Evolutionary conservation across 2,113 vertebrate species (phyloP).

Genomic region (Hippopotamus amphibius): DNA sequence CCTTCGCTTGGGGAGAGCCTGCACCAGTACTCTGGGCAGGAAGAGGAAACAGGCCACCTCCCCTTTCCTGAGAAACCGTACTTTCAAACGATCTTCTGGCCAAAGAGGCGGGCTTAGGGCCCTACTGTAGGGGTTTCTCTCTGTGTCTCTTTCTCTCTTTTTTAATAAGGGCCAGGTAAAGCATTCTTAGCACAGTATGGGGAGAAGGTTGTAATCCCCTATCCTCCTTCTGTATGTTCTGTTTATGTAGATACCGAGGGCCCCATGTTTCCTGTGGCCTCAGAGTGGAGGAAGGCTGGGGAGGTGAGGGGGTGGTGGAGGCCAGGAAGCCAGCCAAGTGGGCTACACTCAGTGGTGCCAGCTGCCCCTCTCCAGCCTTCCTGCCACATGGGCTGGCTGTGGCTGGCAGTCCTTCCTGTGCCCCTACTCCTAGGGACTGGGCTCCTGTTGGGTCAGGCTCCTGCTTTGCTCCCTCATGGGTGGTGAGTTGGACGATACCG

Average conservation of each 20-base stretch:
- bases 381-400: background rate
- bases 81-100: constrained; percentile 81
- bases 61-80: constrained; percentile 82
- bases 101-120: constrained; percentile 77
- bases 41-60: constrained; percentile 77
- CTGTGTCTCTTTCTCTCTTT: background rate
- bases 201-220: background rate
- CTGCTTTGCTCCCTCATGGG: background rate
- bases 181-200: background rate
- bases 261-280: background rate
- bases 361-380: background rate
- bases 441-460: background rate
- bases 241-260: background rate
- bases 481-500: background rate
- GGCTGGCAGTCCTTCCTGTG: background rate
- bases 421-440: background rate
- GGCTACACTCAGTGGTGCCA: background rate
- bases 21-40: constrained; percentile 3
- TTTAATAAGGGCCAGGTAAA: background rate
- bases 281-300: background rate
- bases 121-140: constrained; percentile 47
- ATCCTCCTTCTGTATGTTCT: background rate
- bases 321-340: background rate
- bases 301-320: background rate
- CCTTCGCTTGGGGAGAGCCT: background rate